Evolutionary conservation across 2,888 invertebrate genomes (phyloP).

Genomic region (Cryptus viduatorius): DNA sequence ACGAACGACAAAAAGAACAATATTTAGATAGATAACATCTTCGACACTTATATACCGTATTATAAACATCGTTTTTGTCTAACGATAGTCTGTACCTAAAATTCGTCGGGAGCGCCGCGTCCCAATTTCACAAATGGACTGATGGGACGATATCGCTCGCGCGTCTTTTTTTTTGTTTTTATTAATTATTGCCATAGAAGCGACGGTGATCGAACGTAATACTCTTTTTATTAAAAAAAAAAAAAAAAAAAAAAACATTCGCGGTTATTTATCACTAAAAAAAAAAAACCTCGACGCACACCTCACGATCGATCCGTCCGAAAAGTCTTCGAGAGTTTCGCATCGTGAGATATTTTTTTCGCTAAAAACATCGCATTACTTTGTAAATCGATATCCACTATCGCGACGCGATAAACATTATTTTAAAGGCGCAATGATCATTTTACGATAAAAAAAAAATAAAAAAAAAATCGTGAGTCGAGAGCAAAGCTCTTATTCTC

Average conservation of each 20-base stretch:
- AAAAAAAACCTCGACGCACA: not conserved
- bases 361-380: conserved; percentile 18
- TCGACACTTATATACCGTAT: conserved; percentile 29
- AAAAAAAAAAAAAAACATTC: not conserved
- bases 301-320: not conserved
- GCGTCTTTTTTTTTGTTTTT: conserved; percentile 5
- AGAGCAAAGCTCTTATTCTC: conserved; percentile 36
- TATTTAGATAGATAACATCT: conserved; percentile 36
- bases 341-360: conserved; percentile 34
- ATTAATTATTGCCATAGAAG: conserved; percentile 11
- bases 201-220: conserved; percentile 1
- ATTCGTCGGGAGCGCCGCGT: conserved; percentile 20
- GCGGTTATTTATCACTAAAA: not conserved
- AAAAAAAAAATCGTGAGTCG: conserved; percentile 1
- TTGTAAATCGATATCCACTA: conserved; percentile 17
- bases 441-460: conserved; percentile 23
- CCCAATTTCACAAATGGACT: conserved; percentile 15
- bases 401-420: conserved; percentile 4
- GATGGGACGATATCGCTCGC: not conserved
- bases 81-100: conserved; percentile 47
- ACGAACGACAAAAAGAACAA: conserved; percentile 27
- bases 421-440: conserved; percentile 23
- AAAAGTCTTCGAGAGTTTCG: conserved; percentile 8
- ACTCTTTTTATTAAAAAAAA: not conserved
- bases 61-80: conserved; percentile 37